A percentile compares a stretch with the other conserved stretches of the same genome.
Conservation (phyloP, 2,113 vertebrate genomes). For the Dipodomys ordii region DNA sequence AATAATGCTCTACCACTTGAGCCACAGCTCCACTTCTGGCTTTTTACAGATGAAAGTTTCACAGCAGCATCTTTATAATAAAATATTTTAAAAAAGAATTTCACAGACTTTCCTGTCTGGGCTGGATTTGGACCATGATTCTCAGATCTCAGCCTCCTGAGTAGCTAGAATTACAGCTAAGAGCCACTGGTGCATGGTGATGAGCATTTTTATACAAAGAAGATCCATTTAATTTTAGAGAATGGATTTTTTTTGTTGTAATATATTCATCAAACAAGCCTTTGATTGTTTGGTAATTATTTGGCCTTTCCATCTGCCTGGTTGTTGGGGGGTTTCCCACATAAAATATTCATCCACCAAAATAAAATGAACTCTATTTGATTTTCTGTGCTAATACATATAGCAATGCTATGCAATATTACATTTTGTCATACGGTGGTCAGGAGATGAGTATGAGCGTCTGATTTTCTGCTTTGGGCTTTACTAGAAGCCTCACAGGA, state of each 20-base stretch:
- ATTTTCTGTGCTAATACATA: background rate
- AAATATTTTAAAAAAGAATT: no score
- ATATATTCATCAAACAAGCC: background rate
- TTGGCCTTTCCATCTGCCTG: conserved; percentile 20
- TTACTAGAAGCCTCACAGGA: no score
- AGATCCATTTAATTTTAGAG: background rate
- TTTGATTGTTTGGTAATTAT: conserved; percentile 7
- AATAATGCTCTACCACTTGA: no score
- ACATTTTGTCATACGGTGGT: background rate
- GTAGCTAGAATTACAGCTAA: no score
- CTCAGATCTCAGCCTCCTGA: no score
- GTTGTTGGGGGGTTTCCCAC: background rate
- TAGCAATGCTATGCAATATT: background rate
- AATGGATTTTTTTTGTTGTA: conserved; percentile 2
- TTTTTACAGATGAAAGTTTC: no score
- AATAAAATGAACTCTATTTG: conserved; percentile 38
- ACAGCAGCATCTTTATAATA: no score
- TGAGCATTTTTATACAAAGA: background rate
- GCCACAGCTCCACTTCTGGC: no score
- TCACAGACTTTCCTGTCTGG: no score
- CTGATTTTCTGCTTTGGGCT: no score
- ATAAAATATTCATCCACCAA: conserved; percentile 26
- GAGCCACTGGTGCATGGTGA: no score
- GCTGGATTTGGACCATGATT: no score
- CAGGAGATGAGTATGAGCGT: background rate